Conservation (phyloP, 2,888 invertebrate genomes). For the Marasmarcha lunaedactyla region DNA sequence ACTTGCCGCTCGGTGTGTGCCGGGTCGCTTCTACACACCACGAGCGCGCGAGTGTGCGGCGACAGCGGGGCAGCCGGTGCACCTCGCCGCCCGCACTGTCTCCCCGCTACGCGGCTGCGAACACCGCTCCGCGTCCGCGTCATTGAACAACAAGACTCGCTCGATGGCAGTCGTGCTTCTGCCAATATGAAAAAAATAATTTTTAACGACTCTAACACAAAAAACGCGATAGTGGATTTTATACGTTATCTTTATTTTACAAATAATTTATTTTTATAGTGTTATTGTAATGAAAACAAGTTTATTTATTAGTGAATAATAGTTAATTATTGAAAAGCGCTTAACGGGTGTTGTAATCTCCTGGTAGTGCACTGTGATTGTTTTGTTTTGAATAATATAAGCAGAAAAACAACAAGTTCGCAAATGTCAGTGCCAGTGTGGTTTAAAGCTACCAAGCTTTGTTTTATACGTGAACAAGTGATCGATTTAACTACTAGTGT, state of each 20-base stretch:
- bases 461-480: conserved; percentile 34
- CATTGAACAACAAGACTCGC: conserved; percentile 69
- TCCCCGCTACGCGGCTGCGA: conserved; percentile 65
- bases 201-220: conserved; percentile 52
- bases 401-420: conserved; percentile 34
- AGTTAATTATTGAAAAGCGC: conserved; percentile 59
- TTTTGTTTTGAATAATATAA: conserved; percentile 52
- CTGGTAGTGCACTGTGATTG: conserved; percentile 60
- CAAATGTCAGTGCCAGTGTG: conserved; percentile 52
- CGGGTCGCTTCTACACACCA: conserved; percentile 33
- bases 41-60: conserved; percentile 41
- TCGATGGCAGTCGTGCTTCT: conserved; percentile 65
- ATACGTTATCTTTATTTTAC: conserved; percentile 55
- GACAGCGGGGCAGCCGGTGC: conserved; percentile 67
- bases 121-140: conserved; percentile 61
- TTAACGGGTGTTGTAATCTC: conserved; percentile 45
- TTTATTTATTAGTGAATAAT: conserved; percentile 67
- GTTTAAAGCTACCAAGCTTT: conserved; percentile 30
- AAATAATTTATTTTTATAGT: conserved; percentile 67
- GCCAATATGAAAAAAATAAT: conserved; percentile 67
- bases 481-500: conserved; percentile 44
- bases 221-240: conserved; percentile 65
- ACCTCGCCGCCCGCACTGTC: conserved; percentile 32
- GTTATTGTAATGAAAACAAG: conserved; percentile 53
- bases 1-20: conserved; percentile 48